phyloP scores from a whole-genome alignment of 1,140 invertebrate genomes.

The Nilaparvata lugens region DNA sequence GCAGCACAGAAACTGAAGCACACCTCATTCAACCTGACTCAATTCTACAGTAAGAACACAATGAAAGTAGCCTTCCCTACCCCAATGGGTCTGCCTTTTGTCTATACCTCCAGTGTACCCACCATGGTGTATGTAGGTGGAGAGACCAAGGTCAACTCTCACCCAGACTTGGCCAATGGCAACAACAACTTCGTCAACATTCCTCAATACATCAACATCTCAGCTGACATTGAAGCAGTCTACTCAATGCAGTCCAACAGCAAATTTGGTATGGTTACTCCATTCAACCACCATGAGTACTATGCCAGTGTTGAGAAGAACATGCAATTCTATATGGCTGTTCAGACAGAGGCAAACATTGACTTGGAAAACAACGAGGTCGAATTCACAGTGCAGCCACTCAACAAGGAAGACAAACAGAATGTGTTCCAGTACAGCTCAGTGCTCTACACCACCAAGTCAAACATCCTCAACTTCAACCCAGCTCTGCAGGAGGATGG shows the following conservation, averaged over 20 bases:
- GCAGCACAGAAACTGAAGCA: background rate
- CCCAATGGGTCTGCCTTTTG: constrained; percentile 53
- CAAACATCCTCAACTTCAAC: constrained; percentile 39
- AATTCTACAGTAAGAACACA: background rate
- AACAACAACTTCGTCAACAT: constrained; percentile 25
- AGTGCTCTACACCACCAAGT: constrained; percentile 46
- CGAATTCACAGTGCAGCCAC: constrained; percentile 37
- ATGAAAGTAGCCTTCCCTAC: constrained; percentile 51
- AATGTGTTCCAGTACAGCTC: constrained; percentile 45
- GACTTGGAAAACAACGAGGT: constrained; percentile 38
- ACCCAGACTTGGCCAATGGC: constrained; percentile 29
- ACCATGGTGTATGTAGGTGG: constrained; percentile 38
- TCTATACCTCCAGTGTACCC: constrained; percentile 46
- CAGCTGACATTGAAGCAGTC: constrained; percentile 38
- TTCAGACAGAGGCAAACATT: constrained; percentile 35
- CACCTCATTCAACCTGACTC: background rate
- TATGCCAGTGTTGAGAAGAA: constrained; percentile 47
- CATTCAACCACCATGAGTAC: constrained; percentile 47
- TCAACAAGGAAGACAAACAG: constrained; percentile 33
- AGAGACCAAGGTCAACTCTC: constrained; percentile 35
- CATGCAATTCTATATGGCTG: constrained; percentile 43
- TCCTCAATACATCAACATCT: constrained; percentile 33
- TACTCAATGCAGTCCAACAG: constrained; percentile 42
- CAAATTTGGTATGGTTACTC: constrained; percentile 51
- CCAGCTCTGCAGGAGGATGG: background rate